Evolutionary conservation across 1,140 invertebrate genomes (phyloP).

Genomic region (Cydia fagiglandana): DNA sequence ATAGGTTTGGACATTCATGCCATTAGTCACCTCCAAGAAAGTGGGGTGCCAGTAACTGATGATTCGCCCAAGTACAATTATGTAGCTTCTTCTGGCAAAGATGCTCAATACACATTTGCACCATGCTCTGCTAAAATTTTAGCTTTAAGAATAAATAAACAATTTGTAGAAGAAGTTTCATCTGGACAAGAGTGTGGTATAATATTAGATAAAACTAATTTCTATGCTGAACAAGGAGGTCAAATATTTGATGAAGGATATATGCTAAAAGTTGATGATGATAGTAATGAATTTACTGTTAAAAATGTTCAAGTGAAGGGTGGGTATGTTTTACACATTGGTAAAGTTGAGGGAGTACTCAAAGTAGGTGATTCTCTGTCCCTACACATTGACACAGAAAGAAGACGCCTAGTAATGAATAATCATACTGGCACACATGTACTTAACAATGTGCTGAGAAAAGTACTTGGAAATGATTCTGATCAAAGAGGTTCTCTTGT

Average conservation of each 20-base stretch:
- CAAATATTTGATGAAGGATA: conserved; percentile 99
- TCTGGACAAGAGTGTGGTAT: conserved; percentile 95
- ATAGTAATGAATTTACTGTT: conserved; percentile 94
- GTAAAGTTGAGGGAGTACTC: conserved; percentile 91
- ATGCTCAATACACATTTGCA: conserved; percentile 86
- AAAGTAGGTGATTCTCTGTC: conserved; percentile 92
- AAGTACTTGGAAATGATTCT: conserved; percentile 92
- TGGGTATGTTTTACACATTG: conserved; percentile 97
- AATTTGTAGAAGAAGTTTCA: conserved; percentile 92
- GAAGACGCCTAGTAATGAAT: conserved; percentile 95
- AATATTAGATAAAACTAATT: conserved; percentile 95
- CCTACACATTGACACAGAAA: conserved; percentile 90
- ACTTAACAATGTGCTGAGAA: conserved; percentile 95
- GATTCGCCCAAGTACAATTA: conserved; percentile 97
- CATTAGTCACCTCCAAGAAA: conserved; percentile 93
- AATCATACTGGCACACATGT: conserved; percentile 99
- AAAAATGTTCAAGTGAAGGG: conserved; percentile 97
- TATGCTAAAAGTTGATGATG: conserved; percentile 92
- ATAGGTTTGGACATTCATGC: conserved; percentile 97
- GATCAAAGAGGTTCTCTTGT: conserved; percentile 99
- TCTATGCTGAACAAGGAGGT: conserved; percentile 99
- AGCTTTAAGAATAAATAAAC: conserved; percentile 86
- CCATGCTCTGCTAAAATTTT: conserved; percentile 84
- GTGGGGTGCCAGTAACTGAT: conserved; percentile 89
- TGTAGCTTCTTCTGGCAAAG: conserved; percentile 81